Base-by-base conservation (phyloP, 2,797 vertebrate species). In the Oophaga sylvatica region DNA sequence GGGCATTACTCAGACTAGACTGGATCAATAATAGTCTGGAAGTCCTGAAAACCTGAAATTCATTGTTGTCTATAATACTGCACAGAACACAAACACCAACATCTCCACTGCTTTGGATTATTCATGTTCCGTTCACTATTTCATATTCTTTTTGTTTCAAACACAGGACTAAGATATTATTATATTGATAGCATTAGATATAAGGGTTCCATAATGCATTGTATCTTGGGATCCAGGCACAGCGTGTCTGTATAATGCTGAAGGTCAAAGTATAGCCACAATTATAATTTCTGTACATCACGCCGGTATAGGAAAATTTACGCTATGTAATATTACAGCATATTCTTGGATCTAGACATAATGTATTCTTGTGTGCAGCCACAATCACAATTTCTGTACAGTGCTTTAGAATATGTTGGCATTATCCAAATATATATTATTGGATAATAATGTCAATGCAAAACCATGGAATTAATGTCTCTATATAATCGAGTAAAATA, bases 21-120 rank as follows among this genome's bases (percentile, higher is more conserved):
- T 83, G 62, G 60, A 82, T 87, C 86, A 83, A 87, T 87, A 87
- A 48, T 79, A 83, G 87, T 65, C 81, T 83, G 79, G 87, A 17
- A 76, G 78, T 83, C 53, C 29, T 70, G 63, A 60, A 83, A 68
- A 83, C 59, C 68, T 79, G 53, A 83, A 78, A 31, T 83, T 83
- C 8, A 60, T 83, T 76, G 56, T 78, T 87, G 87, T 87, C 83
- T 83, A 19, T 70, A 35, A 31, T 76, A 87, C 57, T 29, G 68
- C 41, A 48, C 35, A 31, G 22, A 70, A 63, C 29, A 81, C 68
- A 81, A 83, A 83, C 68, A 60, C 29, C 59, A 82, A 56, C 86
- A 83, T 56, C 19, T 56, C 56, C 22, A 19, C 29, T 45, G 1
- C 56, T 71, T 15, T 19, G 81, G 26, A 17, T 71, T 71, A 56